Conservation (phyloP, 2,113 vertebrate species). For the Limanda limanda region DNA sequence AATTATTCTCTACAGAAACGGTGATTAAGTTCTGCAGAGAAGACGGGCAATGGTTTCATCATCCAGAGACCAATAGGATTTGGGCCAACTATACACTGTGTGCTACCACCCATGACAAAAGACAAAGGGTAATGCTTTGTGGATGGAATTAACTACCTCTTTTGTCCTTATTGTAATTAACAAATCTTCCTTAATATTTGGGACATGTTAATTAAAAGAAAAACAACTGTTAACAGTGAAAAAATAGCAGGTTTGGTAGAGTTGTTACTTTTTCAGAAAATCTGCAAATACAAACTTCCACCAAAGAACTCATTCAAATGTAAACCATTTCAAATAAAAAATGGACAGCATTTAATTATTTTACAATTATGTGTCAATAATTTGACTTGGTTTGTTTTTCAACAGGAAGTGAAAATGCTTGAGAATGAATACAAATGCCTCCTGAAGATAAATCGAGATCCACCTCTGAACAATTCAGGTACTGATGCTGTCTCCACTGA, state of each 20-base stretch:
- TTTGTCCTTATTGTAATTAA: not conserved
- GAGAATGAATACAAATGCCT: conserved; percentile 56
- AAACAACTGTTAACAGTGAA: too few species aligned
- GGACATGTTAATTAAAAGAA: too few species aligned
- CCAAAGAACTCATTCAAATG: too few species aligned
- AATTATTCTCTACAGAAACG: conserved; percentile 40
- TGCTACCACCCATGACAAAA: conserved; percentile 33
- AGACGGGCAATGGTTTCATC: conserved; percentile 62
- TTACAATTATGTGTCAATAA: too few species aligned
- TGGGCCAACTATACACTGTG: conserved; percentile 67
- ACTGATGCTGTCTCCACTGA: not conserved
- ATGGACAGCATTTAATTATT: too few species aligned
- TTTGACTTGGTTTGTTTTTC: not conserved
- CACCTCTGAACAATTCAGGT: conserved; percentile 52
- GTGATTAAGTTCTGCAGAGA: conserved; percentile 58
- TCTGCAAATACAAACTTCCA: too few species aligned
- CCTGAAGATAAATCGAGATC: conserved; percentile 48
- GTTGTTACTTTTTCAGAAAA: too few species aligned
- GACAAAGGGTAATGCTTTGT: conserved; percentile 23
- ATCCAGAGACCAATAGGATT: conserved; percentile 32
- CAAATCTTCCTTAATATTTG: too few species aligned
- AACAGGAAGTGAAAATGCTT: conserved; percentile 50
- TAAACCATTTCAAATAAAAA: too few species aligned
- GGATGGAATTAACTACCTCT: not conserved
- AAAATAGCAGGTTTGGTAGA: too few species aligned